phyloP scores from a whole-genome alignment of 2,797 vertebrate species.

The Benthosema pterotum region DNA sequence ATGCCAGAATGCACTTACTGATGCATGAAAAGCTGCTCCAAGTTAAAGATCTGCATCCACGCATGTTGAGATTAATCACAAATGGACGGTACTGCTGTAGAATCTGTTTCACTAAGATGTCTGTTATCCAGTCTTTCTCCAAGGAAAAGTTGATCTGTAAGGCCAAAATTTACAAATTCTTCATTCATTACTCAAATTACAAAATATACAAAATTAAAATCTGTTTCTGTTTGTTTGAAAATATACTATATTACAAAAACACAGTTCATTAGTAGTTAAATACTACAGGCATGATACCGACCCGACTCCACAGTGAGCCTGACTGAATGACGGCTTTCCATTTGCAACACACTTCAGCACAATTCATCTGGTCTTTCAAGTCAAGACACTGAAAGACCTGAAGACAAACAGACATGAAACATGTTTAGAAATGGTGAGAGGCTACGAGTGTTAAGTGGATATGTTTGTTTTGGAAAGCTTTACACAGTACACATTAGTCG shows the following conservation, averaged over 20 bases:
- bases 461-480: too few species aligned
- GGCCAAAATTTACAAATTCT: conserved; percentile 13
- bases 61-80: conserved; percentile 73
- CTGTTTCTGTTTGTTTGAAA: neutral
- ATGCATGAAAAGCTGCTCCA: conserved; percentile 63
- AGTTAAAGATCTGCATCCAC: conserved; percentile 60
- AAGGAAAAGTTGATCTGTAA: conserved; percentile 72
- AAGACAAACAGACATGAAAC: conserved; percentile 17
- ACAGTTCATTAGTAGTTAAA: neutral
- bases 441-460: too few species aligned
- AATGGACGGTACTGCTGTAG: conserved; percentile 66
- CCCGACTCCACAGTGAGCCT: conserved; percentile 72
- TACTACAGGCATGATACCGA: conserved; percentile 49
- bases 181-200: neutral
- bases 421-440: conserved; percentile 8
- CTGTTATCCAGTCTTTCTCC: conserved; percentile 68
- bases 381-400: conserved; percentile 74
- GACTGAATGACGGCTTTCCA: conserved; percentile 72
- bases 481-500: too few species aligned
- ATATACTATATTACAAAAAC: neutral
- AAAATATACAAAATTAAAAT: neutral
- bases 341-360: conserved; percentile 68
- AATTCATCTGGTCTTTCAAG: conserved; percentile 68
- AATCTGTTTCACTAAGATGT: conserved; percentile 55
- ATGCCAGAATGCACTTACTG: conserved; percentile 56